Evolutionary conservation across 2,888 invertebrate genomes (phyloP), one percentile per base, ranked within the genome.

Genomic region (Callosobruchus maculatus): DNA sequence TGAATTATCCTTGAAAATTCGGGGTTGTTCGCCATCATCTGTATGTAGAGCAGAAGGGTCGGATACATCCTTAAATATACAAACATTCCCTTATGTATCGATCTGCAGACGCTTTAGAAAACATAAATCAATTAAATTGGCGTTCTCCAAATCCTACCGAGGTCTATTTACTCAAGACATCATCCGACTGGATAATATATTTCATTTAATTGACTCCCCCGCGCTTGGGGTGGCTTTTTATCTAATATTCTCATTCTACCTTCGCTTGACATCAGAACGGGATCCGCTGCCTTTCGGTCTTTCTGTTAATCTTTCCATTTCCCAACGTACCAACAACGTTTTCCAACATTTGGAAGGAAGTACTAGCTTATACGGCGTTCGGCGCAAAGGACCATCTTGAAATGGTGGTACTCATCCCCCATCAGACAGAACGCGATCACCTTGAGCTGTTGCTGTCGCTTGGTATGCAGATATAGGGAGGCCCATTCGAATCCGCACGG

Each of bases 141-240:
- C 74, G 72, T 72, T 72, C 71, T 70, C 71, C 72, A 76, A 77
- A 77, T 77, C 77, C 77, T 72, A 70, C 75, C 71, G 78, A 79
- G 78, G 80, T 80, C 80, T 82, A 81, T 80, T 81, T 81, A 80
- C 79, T 79, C 78, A 81, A 80, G 79, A 81, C 80, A 79, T 79
- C 81, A 80, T 80, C 81, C 79, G 78, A 77, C 79, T 79, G 80
- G 80, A 81, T 81, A 80, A 80, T 80, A 80, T 80, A 72, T 69
- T 72, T 72, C 69, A 72, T 72, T 81, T 79, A 82, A 77, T 68
- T 68, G 68, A 68, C 68, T 68, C 21, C 21, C 68, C 68, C 21
- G 22, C 21, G 21, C 20, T 21, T 21, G 68, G 68, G 68, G 22
- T 68, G 21, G 21, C 68, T 68, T 21, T 68, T 21, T 68, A 68